These are phyloP conservation scores for Nomia melanderi DNA, from an alignment of 1,140 invertebrate genomes.

Conservation along the genomic window DNA sequence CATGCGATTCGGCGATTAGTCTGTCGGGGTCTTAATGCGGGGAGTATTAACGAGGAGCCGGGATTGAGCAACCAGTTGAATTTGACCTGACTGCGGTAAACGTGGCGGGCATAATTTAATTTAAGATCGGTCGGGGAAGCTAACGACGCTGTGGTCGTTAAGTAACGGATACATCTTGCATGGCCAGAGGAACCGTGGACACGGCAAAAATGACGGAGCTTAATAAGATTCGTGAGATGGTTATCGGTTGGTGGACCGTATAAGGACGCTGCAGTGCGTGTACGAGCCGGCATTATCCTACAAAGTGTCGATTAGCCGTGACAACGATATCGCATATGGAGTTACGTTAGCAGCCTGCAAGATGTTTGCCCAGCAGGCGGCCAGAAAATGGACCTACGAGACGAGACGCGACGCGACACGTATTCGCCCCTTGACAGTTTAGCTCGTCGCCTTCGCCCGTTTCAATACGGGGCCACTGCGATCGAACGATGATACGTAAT, in stretches of 20 bases:
- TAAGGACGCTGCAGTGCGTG: slow-evolving; percentile 29
- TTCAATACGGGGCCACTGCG: neutral
- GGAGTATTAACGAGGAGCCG: neutral
- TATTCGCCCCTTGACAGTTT: slow-evolving; percentile 30
- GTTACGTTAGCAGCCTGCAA: slow-evolving; percentile 39
- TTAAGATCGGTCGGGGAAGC: slow-evolving; percentile 7
- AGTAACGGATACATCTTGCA: slow-evolving; percentile 38
- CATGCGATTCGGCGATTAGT: neutral
- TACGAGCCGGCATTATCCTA: slow-evolving; percentile 56
- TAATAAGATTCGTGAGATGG: slow-evolving; percentile 43
- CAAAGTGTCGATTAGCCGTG: slow-evolving; percentile 65
- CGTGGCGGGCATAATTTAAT: neutral
- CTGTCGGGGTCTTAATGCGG: neutral
- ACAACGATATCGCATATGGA: slow-evolving; percentile 49
- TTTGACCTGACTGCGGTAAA: neutral
- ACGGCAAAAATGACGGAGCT: neutral
- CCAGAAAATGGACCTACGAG: slow-evolving; percentile 35
- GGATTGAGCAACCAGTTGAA: slow-evolving; percentile 4
- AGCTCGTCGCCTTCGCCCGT: slow-evolving; percentile 1
- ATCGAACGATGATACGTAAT: slow-evolving; percentile 42
- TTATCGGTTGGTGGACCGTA: slow-evolving; percentile 39
- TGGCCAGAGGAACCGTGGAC: slow-evolving; percentile 4
- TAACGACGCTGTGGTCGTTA: slow-evolving; percentile 45
- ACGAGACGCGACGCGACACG: slow-evolving; percentile 31
- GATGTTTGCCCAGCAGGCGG: slow-evolving; percentile 49